Evolutionary conservation across 2,888 invertebrate genomes (phyloP).

Genomic region (Lepetodrilus schrolli): DNA sequence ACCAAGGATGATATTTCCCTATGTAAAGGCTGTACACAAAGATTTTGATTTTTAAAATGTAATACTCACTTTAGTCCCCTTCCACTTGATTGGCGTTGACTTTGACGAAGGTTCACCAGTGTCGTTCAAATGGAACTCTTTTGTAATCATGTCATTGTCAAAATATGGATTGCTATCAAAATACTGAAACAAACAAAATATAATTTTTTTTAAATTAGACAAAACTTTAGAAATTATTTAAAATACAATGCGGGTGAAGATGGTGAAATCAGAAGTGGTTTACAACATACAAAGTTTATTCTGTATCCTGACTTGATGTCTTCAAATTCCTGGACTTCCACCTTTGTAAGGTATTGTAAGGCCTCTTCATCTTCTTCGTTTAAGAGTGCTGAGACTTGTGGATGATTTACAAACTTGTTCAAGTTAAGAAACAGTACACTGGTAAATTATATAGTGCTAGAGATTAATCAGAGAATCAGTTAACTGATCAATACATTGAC

Average conservation of each 20-base stretch:
- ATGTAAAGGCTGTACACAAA: too few relatives aligned
- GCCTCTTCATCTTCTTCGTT: slow-evolving; percentile 88
- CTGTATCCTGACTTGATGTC: slow-evolving; percentile 89
- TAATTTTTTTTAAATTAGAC: background rate
- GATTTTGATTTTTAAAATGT: too few relatives aligned
- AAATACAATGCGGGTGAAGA: too few relatives aligned
- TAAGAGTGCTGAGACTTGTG: slow-evolving; percentile 86
- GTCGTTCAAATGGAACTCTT: slow-evolving; percentile 85
- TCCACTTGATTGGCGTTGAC: slow-evolving; percentile 87
- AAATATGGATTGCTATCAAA: slow-evolving; percentile 90
- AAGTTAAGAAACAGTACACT: too few relatives aligned
- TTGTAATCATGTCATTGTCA: slow-evolving; percentile 85
- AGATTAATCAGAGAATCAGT: background rate
- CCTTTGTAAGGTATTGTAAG: slow-evolving; percentile 73
- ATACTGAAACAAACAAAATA: slow-evolving; percentile 57
- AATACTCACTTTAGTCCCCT: slow-evolving; percentile 81
- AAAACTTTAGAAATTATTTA: background rate
- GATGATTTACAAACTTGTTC: slow-evolving; percentile 86
- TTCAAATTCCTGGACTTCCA: slow-evolving; percentile 89
- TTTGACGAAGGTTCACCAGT: slow-evolving; percentile 84
- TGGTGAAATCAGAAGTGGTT: background rate
- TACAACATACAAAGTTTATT: slow-evolving; percentile 74
- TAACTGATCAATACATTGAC: background rate
- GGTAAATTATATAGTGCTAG: too few relatives aligned
- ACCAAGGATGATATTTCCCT: too few relatives aligned